A percentile compares a stretch with the other conserved stretches of the same genome.
Evolutionary conservation across 2,888 invertebrate species (phyloP).

Genomic region (Meta bourneti): DNA sequence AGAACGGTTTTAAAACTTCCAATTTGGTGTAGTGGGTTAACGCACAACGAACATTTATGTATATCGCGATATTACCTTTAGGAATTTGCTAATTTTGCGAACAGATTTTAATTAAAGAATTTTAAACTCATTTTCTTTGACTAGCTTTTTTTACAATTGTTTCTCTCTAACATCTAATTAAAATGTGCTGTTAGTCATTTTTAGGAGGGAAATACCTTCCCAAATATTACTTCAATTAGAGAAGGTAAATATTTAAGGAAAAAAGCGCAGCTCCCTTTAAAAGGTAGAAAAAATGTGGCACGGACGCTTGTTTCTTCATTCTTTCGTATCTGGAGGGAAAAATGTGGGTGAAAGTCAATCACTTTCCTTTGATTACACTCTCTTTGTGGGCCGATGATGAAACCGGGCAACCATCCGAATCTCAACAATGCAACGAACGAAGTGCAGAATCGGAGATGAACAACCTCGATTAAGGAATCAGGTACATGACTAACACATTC

Average conservation of each 20-base stretch:
- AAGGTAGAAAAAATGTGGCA: neutral
- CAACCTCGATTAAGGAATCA: conserved; percentile 64
- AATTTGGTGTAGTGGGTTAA: too few species aligned
- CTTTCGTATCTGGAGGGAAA: conserved; percentile 41
- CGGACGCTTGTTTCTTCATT: conserved; percentile 41
- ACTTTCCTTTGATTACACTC: conserved; percentile 41
- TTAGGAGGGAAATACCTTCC: neutral
- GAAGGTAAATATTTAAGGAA: neutral
- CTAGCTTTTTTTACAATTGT: neutral
- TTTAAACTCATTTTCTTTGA: neutral
- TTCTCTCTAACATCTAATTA: neutral
- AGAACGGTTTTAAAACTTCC: too few species aligned
- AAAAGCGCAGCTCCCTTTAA: neutral
- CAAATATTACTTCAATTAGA: neutral
- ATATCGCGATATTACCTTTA: too few species aligned
- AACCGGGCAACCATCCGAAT: conserved; percentile 42
- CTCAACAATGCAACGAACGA: conserved; percentile 63
- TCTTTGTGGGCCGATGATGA: conserved; percentile 54
- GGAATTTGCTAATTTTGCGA: neutral
- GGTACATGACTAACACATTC: conserved; percentile 71
- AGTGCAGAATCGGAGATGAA: conserved; percentile 55
- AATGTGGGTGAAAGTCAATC: conserved; percentile 58
- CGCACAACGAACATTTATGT: too few species aligned
- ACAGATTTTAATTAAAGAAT: neutral
- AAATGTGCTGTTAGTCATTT: neutral